phyloP scores from a whole-genome alignment of 2,888 invertebrate genomes.

The Perithous albicinctus region DNA sequence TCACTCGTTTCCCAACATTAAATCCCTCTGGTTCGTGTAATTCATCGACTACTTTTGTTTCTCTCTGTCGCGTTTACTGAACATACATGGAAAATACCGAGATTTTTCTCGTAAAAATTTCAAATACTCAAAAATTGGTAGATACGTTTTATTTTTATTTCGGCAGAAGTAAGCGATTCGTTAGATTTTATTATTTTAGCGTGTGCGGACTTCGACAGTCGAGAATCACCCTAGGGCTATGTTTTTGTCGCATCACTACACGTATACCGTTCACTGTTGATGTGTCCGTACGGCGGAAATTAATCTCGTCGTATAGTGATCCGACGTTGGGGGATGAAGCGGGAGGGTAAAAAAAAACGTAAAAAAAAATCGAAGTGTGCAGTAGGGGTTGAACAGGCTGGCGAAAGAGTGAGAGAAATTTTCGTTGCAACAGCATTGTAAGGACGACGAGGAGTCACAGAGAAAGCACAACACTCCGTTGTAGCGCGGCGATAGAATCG shows the following conservation, averaged over 20 bases:
- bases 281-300: slow-evolving; percentile 70
- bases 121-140: background rate
- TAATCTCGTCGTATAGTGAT: slow-evolving; percentile 71
- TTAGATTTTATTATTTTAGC: slow-evolving; percentile 42
- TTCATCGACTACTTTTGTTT: slow-evolving; percentile 27
- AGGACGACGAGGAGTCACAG: slow-evolving; percentile 39
- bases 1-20: slow-evolving; percentile 41
- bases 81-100: slow-evolving; percentile 18
- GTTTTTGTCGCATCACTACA: slow-evolving; percentile 22
- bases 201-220: slow-evolving; percentile 15
- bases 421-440: slow-evolving; percentile 46
- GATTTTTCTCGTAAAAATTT: background rate
- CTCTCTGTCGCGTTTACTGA: slow-evolving; percentile 31
- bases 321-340: slow-evolving; percentile 3
- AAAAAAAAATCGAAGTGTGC: slow-evolving; percentile 56
- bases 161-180: no score
- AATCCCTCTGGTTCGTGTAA: slow-evolving; percentile 43
- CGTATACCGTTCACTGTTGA: slow-evolving; percentile 9
- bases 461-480: slow-evolving; percentile 13
- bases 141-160: background rate
- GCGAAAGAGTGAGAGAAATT: slow-evolving; percentile 55
- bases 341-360: slow-evolving; percentile 6
- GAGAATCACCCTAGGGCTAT: slow-evolving; percentile 22
- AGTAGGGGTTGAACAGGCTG: slow-evolving; percentile 48
- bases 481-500: background rate